These are phyloP conservation scores for Halichoerus grypus DNA, from an alignment of 2,113 vertebrate genomes.

Conservation along the genomic window DNA sequence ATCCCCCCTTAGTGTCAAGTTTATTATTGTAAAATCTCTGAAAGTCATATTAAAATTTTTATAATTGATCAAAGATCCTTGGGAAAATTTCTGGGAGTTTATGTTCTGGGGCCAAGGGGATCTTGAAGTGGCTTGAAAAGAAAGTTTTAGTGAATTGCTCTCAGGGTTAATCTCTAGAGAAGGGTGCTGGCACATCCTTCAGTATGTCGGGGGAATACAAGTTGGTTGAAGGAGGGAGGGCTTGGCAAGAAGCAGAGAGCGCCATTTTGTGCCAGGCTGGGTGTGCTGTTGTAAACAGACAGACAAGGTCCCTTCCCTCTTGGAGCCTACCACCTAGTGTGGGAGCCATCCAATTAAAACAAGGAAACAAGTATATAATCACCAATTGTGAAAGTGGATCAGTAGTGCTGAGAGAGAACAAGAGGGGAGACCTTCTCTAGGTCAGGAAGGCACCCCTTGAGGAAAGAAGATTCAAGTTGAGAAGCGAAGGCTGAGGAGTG, in stretches of 20 bases:
- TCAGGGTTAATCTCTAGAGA: not conserved
- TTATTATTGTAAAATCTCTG: constrained; percentile 11
- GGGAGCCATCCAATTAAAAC: not conserved
- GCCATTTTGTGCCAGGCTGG: not conserved
- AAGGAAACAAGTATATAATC: not conserved
- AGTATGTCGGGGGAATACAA: too few species aligned
- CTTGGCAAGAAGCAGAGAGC: not conserved
- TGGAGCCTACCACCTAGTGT: not conserved
- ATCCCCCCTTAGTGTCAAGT: not conserved
- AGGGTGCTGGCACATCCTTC: not conserved
- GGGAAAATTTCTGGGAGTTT: not conserved
- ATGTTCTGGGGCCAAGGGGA: not conserved
- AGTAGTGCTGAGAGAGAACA: not conserved
- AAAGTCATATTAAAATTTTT: not conserved
- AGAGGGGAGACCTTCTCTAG: not conserved
- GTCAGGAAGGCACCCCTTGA: not conserved
- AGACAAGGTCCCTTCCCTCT: not conserved
- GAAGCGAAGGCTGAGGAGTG: not conserved
- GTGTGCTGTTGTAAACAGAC: not conserved
- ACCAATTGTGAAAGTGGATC: not conserved
- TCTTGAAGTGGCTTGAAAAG: not conserved
- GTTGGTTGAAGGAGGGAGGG: not conserved
- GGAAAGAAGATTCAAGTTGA: not conserved
- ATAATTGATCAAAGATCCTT: not conserved
- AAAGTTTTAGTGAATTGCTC: not conserved